Evolutionary conservation across 2,888 invertebrate species (phyloP).

Genomic region (Philonicus albiceps): DNA sequence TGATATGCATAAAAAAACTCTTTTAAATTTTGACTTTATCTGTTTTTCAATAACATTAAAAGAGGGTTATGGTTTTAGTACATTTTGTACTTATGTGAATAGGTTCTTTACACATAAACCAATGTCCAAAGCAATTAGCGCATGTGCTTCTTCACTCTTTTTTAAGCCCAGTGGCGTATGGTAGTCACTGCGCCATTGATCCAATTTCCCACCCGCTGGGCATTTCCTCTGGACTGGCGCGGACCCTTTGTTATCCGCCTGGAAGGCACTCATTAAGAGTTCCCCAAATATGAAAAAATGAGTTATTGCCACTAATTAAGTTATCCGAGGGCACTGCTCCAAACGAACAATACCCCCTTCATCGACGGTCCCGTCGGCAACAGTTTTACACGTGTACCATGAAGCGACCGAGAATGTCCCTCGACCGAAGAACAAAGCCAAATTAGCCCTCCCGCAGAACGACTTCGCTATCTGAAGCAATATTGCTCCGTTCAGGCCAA

Average conservation of each 20-base stretch:
- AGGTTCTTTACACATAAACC: not conserved
- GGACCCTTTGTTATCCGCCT: not conserved
- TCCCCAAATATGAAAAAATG: not conserved
- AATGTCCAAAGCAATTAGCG: not conserved
- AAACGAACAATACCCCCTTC: not conserved
- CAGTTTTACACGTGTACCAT: not conserved
- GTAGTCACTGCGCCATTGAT: not conserved
- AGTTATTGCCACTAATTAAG: not conserved
- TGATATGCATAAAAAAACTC: no score
- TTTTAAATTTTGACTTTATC: no score
- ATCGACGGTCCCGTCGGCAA: not conserved
- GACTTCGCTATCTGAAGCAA: not conserved
- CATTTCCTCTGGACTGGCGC: not conserved
- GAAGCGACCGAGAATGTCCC: not conserved
- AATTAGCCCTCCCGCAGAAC: not conserved
- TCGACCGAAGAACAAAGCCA: not conserved
- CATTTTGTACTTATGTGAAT: no score
- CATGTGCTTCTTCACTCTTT: not conserved
- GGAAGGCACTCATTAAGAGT: not conserved
- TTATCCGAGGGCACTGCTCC: not conserved
- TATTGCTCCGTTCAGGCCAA: slow-evolving; percentile 6
- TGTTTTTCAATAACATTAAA: no score
- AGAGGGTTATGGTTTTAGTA: no score
- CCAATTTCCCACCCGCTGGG: not conserved
- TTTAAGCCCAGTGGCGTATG: not conserved